Conservation (phyloP, 2,888 invertebrate species). For the Sarcophaga caerulescens region DNA sequence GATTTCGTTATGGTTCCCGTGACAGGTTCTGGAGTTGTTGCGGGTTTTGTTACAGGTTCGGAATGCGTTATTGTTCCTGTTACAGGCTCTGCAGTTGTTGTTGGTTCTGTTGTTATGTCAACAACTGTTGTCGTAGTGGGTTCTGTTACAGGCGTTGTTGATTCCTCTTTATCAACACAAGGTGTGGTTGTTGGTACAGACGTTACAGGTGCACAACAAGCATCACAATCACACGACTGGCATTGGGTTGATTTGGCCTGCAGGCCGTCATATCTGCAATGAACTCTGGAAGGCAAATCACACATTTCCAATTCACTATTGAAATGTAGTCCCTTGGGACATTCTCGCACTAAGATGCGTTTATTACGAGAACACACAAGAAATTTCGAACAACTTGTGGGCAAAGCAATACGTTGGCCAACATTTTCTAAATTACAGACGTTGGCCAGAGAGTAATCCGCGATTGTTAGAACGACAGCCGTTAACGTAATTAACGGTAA, state of each 20-base stretch:
- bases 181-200: background rate
- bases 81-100: background rate
- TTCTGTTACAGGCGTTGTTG: background rate
- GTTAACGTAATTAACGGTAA: constrained; percentile 35
- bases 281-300: constrained; percentile 63
- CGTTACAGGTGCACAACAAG: constrained; percentile 53
- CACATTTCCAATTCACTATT: constrained; percentile 67
- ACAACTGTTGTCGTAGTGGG: background rate
- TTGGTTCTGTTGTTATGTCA: background rate
- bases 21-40: background rate
- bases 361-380: constrained; percentile 55
- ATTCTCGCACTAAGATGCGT: constrained; percentile 48
- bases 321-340: constrained; percentile 68
- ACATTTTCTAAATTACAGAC: constrained; percentile 54
- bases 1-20: background rate
- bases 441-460: constrained; percentile 42
- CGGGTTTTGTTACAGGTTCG: background rate
- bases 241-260: constrained; percentile 30
- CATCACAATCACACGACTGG: constrained; percentile 64
- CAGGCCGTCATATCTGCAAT: constrained; percentile 30
- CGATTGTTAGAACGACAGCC: background rate
- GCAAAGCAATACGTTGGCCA: constrained; percentile 64
- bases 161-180: background rate
- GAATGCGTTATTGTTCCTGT: background rate
- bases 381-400: constrained; percentile 66